phyloP scores from a whole-genome alignment of 2,113 vertebrate species.

The Chaetorhynchus papuensis region DNA sequence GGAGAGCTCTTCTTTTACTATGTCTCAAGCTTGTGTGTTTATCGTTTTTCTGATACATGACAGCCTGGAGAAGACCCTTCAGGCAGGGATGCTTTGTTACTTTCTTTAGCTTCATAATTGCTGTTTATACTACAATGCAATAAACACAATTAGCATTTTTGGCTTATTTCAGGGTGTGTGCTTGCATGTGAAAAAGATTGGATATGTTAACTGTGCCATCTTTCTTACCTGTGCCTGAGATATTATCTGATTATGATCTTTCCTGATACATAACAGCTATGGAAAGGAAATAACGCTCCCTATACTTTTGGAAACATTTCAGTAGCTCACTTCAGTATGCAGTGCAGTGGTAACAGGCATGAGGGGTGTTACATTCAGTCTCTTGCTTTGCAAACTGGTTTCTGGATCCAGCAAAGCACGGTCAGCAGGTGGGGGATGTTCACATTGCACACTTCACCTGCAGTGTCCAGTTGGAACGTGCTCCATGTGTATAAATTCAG shows the following conservation, averaged over 20 bases:
- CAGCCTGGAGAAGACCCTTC: neutral
- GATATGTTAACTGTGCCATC: neutral
- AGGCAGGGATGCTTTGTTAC: neutral
- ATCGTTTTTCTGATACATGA: neutral
- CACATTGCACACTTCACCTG: neutral
- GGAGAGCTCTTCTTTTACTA: neutral
- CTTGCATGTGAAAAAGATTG: neutral
- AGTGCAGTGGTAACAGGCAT: neutral
- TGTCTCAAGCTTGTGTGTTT: neutral
- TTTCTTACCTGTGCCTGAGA: neutral
- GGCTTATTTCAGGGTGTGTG: neutral
- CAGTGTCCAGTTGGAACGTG: neutral
- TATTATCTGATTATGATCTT: neutral
- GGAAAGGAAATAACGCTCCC: neutral
- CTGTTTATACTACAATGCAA: neutral
- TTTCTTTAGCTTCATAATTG: slow-evolving; percentile 6
- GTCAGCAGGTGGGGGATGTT: neutral
- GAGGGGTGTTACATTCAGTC: accelerated
- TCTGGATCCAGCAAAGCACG: neutral
- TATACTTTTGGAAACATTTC: neutral
- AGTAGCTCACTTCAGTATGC: neutral
- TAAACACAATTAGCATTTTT: neutral
- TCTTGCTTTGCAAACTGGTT: neutral
- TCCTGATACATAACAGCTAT: neutral
- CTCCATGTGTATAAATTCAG: neutral